Base-by-base conservation (phyloP, 2,888 invertebrate species). In the Zootermopsis nevadensis region DNA sequence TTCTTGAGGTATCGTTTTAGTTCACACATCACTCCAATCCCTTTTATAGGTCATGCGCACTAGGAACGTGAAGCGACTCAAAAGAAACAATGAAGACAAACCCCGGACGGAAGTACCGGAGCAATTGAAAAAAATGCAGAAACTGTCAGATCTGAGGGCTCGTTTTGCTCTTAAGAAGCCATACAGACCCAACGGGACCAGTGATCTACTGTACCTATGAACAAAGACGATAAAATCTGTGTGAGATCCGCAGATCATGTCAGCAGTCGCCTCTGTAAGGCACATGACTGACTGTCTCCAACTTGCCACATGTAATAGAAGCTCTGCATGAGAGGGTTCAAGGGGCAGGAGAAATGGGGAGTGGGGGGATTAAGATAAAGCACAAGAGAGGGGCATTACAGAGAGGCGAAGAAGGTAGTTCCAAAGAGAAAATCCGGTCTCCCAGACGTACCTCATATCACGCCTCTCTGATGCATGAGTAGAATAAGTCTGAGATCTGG, bases 321-420 rank as follows among this genome's bases (percentile, higher is more conserved):
- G 74, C 38, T 42, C 38, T 3, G 22, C 42, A n/a, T 1, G 38
- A n/a, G 15, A 19, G 33, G 38, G 2, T 22, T n/a, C n/a, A 31
- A 69, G 27, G 7, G 66, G 27, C 15, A 48, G 48, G n/a, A n/a
- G 27, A 4, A 19, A 24, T n/a, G 38, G n/a, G 74, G 33, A 24
- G 33, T 15, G 30, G 74, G 2, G 24, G 35, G 33, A 69, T 60
- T 27, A 27, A 7, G 69, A 33, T 0, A 10, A 7, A 2, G 69
- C 7, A 74, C n/a, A 27, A 42, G 74, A 4, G n/a, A 19, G 74
- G 74, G 74, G 38, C 1, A 24, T 38, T 74, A 35, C 12, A 33
- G 38, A 38, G 38, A 74, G 42, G 74, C 1, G 74, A 74, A 74
- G 38, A 42, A 42, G 38, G 74, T 74, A 74, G n/a, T 38, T 74